Percentiles rank a stretch among this genome's conserved stretches.
Conservation (phyloP, 2,797 vertebrate species). For the Numenius phaeopus region DNA sequence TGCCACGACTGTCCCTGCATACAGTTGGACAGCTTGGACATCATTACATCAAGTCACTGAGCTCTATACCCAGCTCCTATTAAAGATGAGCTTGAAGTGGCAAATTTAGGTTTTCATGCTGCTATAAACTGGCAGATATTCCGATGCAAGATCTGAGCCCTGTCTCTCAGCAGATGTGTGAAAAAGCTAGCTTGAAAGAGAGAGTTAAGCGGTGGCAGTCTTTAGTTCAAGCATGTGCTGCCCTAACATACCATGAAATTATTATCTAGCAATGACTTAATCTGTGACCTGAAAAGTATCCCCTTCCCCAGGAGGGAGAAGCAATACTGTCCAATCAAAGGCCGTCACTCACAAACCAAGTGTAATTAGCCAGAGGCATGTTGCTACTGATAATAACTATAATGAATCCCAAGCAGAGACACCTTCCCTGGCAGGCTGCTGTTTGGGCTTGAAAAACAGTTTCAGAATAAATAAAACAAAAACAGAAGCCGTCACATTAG, state of each 20-base stretch:
- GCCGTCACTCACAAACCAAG: conserved; percentile 14
- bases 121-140: not conserved
- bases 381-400: conserved; percentile 22
- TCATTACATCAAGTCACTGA: not conserved
- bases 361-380: conserved; percentile 29
- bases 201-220: not conserved
- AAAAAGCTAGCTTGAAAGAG: not conserved
- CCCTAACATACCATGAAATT: not conserved
- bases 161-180: not conserved
- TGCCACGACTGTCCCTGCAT: not conserved
- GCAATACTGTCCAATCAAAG: conserved; percentile 4
- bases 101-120: not conserved
- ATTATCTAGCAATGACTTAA: not conserved
- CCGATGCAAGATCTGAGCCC: not conserved
- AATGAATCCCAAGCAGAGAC: conserved; percentile 46
- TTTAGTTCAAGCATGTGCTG: not conserved
- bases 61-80: not conserved
- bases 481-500: conserved; percentile 47
- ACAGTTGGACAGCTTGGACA: not conserved
- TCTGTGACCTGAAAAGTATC: conserved; percentile 31
- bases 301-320: not conserved
- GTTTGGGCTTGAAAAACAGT: conserved; percentile 58
- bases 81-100: not conserved
- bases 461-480: conserved; percentile 69
- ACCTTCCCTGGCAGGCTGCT: conserved; percentile 51